A percentile compares a stretch with the other conserved stretches of the same genome.
phyloP scores from a whole-genome alignment of 2,113 vertebrate species.

The Tragelaphus strepsiceros region DNA sequence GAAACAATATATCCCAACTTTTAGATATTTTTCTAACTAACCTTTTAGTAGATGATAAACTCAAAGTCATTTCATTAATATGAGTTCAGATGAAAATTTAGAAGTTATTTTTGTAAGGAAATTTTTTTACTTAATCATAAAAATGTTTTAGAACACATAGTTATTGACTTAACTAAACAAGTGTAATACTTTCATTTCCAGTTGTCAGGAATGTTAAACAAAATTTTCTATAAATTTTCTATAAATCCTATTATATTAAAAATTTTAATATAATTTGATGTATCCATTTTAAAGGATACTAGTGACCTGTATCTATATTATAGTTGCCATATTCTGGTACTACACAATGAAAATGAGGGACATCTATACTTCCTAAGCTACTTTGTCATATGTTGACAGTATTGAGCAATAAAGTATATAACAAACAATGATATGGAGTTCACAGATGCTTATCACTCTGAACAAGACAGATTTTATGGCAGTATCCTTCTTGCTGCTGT shows the following conservation, averaged over 20 bases:
- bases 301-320: neutral
- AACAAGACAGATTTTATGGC: constrained; percentile 60
- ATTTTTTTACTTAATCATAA: neutral
- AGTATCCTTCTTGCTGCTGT: neutral
- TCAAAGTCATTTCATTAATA: neutral
- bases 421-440: constrained; percentile 52
- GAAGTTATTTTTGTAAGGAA: neutral
- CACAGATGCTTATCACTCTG: constrained; percentile 58
- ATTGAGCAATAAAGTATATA: constrained; percentile 34
- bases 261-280: neutral
- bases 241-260: neutral
- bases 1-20: neutral
- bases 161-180: neutral
- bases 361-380: neutral
- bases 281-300: neutral
- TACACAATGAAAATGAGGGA: neutral
- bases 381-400: constrained; percentile 59
- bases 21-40: neutral
- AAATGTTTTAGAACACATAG: neutral
- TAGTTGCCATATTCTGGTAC: neutral
- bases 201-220: neutral
- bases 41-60: neutral
- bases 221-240: too few species aligned
- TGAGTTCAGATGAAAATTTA: neutral
- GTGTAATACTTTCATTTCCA: neutral